phyloP scores from a whole-genome alignment of 2,797 vertebrate genomes.

The Setipinna tenuifilis region DNA sequence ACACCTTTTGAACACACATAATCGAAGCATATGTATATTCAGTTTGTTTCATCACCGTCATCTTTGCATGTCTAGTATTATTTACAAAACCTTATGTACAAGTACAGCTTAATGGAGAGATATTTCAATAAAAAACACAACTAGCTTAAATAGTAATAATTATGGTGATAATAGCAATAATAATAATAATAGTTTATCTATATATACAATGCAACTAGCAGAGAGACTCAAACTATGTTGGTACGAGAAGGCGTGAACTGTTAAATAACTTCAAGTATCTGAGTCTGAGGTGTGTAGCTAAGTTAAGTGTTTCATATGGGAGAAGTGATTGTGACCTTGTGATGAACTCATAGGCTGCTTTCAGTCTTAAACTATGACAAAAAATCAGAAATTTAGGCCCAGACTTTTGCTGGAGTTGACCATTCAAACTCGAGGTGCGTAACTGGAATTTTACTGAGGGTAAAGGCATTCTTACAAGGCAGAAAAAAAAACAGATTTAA shows the following conservation, averaged over 20 bases:
- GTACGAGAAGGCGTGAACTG: slow-evolving; percentile 61
- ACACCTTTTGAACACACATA: slow-evolving; percentile 22
- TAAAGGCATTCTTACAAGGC: slow-evolving; percentile 33
- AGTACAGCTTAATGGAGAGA: slow-evolving; percentile 29
- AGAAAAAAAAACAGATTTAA: neutral
- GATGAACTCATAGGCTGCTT: slow-evolving; percentile 21
- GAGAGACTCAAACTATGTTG: slow-evolving; percentile 61
- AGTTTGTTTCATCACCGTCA: slow-evolving; percentile 10
- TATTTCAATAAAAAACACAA: slow-evolving; percentile 27
- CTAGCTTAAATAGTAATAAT: slow-evolving; percentile 39
- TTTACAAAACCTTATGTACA: slow-evolving; percentile 38
- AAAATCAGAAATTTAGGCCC: no score
- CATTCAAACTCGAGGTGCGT: neutral
- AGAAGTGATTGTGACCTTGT: slow-evolving; percentile 47
- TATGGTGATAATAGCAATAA: slow-evolving; percentile 34
- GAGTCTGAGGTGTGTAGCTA: slow-evolving; percentile 66
- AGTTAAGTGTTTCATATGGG: slow-evolving; percentile 60
- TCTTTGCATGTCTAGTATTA: slow-evolving; percentile 18
- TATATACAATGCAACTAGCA: slow-evolving; percentile 73
- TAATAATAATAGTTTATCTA: slow-evolving; percentile 51
- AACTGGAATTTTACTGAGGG: slow-evolving; percentile 33
- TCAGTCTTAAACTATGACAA: slow-evolving; percentile 14
- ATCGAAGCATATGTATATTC: slow-evolving; percentile 14
- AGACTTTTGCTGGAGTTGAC: no score
- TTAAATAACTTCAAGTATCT: slow-evolving; percentile 76